Conservation (phyloP, 2,797 vertebrate genomes). For the Dipus sagitta region DNA sequence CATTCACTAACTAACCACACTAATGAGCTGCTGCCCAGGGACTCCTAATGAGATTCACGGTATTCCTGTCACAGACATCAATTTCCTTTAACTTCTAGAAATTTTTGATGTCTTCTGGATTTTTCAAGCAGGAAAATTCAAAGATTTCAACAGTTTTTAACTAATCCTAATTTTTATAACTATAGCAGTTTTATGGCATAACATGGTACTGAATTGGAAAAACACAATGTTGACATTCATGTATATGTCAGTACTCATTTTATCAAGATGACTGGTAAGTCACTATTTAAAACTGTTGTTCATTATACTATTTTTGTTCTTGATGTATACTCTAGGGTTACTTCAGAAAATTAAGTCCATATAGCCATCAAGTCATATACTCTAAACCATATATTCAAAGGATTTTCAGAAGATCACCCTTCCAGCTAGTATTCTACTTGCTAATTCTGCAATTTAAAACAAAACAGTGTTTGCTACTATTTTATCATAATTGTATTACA, state of each 20-base stretch:
- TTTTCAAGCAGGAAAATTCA: slow-evolving; percentile 74
- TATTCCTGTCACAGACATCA: slow-evolving; percentile 96
- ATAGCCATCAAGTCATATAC: slow-evolving; percentile 58
- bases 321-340: slow-evolving; percentile 32
- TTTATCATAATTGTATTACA: slow-evolving; percentile 60
- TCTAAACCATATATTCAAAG: slow-evolving; percentile 61
- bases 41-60: slow-evolving; percentile 96
- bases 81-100: slow-evolving; percentile 90
- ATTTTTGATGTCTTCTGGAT: slow-evolving; percentile 88
- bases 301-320: slow-evolving; percentile 63
- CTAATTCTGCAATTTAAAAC: slow-evolving; percentile 64
- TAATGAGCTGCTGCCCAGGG: slow-evolving; percentile 92
- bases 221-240: slow-evolving; percentile 39
- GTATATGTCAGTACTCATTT: slow-evolving; percentile 55
- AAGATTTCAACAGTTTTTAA: slow-evolving; percentile 74
- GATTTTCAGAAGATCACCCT: slow-evolving; percentile 44
- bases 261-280: slow-evolving; percentile 59
- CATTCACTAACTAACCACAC: slow-evolving; percentile 92
- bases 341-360: slow-evolving; percentile 64
- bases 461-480: slow-evolving; percentile 66
- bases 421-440: slow-evolving; percentile 50
- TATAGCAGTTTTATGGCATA: neutral
- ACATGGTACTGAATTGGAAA: slow-evolving; percentile 45
- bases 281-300: slow-evolving; percentile 70
- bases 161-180: neutral